Evolutionary conservation across 2,113 vertebrate genomes (phyloP).

Genomic region (Sciurus niger): DNA sequence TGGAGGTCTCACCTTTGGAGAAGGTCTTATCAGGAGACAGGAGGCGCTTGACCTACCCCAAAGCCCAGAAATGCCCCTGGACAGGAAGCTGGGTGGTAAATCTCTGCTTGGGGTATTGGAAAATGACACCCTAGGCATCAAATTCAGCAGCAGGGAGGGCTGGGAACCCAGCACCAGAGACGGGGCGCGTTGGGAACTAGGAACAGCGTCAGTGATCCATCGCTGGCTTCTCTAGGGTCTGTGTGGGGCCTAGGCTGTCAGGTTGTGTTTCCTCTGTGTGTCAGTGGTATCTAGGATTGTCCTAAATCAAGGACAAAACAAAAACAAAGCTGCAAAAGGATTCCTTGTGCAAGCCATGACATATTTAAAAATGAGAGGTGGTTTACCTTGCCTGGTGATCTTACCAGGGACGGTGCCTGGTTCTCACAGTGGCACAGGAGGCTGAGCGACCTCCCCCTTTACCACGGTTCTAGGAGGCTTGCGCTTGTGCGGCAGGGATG

Average conservation of each 20-base stretch:
- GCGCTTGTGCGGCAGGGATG: accelerated
- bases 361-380: background rate
- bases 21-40: background rate
- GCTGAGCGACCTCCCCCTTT: background rate
- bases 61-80: background rate
- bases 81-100: slow-evolving; percentile 3
- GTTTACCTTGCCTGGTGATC: background rate
- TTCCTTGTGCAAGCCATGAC: background rate
- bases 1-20: accelerated
- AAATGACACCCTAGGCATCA: background rate
- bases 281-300: background rate
- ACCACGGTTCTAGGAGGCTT: background rate
- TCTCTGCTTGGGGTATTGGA: background rate
- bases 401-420: background rate
- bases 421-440: accelerated
- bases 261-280: background rate
- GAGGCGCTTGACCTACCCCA: background rate
- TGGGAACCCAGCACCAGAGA: background rate
- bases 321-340: background rate
- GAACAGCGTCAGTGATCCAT: accelerated
- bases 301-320: background rate
- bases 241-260: accelerated
- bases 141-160: background rate
- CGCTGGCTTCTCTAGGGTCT: background rate
- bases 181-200: accelerated